phyloP scores from a whole-genome alignment of 35 echinoderm and acorn worm species.

The Ptychodera flava region DNA sequence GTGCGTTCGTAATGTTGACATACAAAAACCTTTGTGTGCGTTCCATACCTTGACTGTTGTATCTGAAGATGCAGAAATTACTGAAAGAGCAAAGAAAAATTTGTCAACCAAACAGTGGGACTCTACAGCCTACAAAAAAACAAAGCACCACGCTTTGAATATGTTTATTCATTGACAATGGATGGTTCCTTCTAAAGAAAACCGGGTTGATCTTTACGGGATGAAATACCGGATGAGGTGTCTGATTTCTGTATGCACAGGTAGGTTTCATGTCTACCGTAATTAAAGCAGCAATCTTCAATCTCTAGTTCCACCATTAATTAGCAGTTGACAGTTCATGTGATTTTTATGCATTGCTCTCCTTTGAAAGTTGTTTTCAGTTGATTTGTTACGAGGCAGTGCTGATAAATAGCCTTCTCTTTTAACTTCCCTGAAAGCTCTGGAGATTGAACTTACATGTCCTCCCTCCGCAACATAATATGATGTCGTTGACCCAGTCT shows the following conservation, averaged over 20 bases:
- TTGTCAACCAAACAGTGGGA: not conserved
- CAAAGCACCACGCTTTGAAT: not conserved
- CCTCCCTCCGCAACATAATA: conserved; percentile 84
- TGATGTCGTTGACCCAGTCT: conserved; percentile 97
- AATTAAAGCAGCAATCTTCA: too few relatives aligned
- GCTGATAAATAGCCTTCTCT: too few relatives aligned
- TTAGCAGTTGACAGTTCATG: too few relatives aligned
- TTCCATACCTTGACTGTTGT: conserved; percentile 99
- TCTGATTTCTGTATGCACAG: too few relatives aligned
- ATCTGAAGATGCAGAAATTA: conserved; percentile 96
- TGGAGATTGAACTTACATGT: conserved; percentile 84
- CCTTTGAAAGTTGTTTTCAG: too few relatives aligned
- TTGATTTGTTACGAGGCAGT: too few relatives aligned
- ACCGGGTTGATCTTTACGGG: too few relatives aligned
- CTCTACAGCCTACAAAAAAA: not conserved
- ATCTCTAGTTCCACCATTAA: too few relatives aligned
- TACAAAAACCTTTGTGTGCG: conserved; percentile 99
- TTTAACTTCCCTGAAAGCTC: too few relatives aligned
- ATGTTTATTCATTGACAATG: not conserved
- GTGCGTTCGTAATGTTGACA: conserved; percentile 99
- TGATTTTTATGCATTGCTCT: too few relatives aligned
- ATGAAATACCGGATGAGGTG: too few relatives aligned
- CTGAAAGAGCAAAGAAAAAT: conserved; percentile 30
- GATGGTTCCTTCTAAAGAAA: not conserved
- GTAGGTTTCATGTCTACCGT: too few relatives aligned